Evolutionary conservation across 2,888 invertebrate species (phyloP).

Genomic region (Glyphotaelius pellucidus): DNA sequence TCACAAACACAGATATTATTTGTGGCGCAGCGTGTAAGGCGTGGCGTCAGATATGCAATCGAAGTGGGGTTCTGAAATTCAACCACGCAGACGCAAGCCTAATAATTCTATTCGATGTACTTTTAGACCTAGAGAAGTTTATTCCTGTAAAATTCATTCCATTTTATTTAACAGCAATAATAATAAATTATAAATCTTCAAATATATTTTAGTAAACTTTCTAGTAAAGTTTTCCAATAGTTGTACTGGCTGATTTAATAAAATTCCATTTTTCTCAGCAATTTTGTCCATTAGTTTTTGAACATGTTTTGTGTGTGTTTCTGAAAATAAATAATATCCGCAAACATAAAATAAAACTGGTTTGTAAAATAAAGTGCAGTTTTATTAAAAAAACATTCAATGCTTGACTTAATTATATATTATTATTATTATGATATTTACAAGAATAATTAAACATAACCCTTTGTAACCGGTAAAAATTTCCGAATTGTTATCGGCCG

Average conservation of each 20-base stretch:
- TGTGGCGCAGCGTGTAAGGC: no score
- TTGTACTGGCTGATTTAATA: background rate
- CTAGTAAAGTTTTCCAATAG: background rate
- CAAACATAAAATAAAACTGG: background rate
- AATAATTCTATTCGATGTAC: no score
- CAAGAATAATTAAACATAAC: background rate
- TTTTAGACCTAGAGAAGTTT: background rate
- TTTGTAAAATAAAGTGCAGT: background rate
- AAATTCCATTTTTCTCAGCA: background rate
- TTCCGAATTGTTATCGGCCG: no score
- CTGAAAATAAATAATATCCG: background rate
- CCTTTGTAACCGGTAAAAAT: no score
- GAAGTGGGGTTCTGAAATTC: no score
- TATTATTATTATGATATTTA: background rate
- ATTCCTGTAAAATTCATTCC: background rate
- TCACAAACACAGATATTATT: no score
- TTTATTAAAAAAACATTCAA: background rate
- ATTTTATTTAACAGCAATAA: background rate
- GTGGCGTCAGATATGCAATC: no score
- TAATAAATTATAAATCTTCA: background rate
- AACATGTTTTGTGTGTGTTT: background rate
- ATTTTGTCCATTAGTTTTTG: background rate
- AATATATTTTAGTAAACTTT: background rate
- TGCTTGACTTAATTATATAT: background rate
- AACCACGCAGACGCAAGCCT: no score